Base-by-base conservation (phyloP, 2,797 vertebrate genomes). In the Malacoctenus gilli region DNA sequence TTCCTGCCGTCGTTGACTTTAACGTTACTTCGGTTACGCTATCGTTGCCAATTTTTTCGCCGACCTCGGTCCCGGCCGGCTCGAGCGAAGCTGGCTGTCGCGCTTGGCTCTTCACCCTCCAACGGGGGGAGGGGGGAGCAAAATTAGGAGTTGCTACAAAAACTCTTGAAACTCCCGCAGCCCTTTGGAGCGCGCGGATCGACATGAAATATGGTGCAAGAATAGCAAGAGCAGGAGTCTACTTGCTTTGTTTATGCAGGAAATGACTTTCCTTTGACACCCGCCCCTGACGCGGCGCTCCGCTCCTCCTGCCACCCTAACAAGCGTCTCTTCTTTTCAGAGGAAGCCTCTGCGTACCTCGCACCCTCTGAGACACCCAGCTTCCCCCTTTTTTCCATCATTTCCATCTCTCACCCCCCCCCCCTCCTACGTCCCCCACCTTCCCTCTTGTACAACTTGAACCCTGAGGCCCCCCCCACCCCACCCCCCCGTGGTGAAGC, bases 231-330 rank as follows among this genome's bases (percentile, higher is more conserved):
- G 49, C 54, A 64, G 36, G 62, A 57, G 51, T 53, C 41, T 36
- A 28, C 61, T 44, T 32, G 52, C 62, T 68, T 43, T 80, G 71
- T 82, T 72, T 70, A 39, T 54, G 50, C 56, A 66, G 52, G 59
- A 75, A 66, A 73, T 54, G 18, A 51, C 55, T 78, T 66, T 59
- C 41, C 15, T 68, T 79, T 68, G 64, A 80, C 77, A 69, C 42
- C 28, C 42, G 32, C 55, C 48, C 73, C 52, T 49, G 47, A 66
- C 71, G 51, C 32, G 14, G 25, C n/a, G 30, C 50, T 6, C 65
- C 48, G 69, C 62, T 68, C 58, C 35, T 58, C 59, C 48, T 40
- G 64, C 21, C 37, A 53, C 62, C 18, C 49, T 8, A n/a, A 49
- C 57, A 35, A 13, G 40, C 41, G 50, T 44, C 56, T 54, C 41